These are phyloP conservation scores for Idaea dimidiata DNA, from an alignment of 2,888 invertebrate species.

Conservation along the genomic window DNA sequence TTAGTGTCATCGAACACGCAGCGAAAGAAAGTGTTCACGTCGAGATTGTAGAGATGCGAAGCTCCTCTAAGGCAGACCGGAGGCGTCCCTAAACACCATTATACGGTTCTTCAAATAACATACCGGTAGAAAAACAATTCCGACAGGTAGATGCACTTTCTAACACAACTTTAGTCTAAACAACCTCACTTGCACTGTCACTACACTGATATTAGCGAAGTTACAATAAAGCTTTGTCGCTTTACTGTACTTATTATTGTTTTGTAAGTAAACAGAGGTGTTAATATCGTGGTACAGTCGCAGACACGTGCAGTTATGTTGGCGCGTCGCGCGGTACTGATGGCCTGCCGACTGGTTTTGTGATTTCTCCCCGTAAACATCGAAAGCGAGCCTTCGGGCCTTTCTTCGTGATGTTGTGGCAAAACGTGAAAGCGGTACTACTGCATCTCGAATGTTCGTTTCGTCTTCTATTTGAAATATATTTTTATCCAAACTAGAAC, in stretches of 20 bases:
- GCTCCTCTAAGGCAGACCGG: conserved; percentile 20
- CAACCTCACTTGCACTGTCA: neutral
- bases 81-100: conserved; percentile 55
- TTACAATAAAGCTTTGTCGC: neutral
- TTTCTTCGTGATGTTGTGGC: conserved; percentile 67
- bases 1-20: neutral
- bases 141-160: conserved; percentile 54
- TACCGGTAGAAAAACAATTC: conserved; percentile 66
- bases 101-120: conserved; percentile 46
- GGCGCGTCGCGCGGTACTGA: conserved; percentile 56
- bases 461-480: neutral
- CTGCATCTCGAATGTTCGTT: conserved; percentile 33
- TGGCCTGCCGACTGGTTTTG: conserved; percentile 59
- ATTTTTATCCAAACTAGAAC: neutral
- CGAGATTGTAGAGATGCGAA: conserved; percentile 3
- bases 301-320: conserved; percentile 36
- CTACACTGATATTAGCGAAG: neutral
- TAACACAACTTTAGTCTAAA: conserved; percentile 39
- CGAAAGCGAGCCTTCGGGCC: conserved; percentile 74
- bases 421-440: conserved; percentile 58
- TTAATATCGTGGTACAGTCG: conserved; percentile 22
- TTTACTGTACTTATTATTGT: conserved; percentile 7
- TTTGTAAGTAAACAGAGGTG: conserved; percentile 7
- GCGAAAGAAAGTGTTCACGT: neutral
- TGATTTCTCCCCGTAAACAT: conserved; percentile 79